These are phyloP conservation scores for Chionoecetes opilio DNA, from an alignment of 1,140 invertebrate species.

Conservation along the genomic window DNA sequence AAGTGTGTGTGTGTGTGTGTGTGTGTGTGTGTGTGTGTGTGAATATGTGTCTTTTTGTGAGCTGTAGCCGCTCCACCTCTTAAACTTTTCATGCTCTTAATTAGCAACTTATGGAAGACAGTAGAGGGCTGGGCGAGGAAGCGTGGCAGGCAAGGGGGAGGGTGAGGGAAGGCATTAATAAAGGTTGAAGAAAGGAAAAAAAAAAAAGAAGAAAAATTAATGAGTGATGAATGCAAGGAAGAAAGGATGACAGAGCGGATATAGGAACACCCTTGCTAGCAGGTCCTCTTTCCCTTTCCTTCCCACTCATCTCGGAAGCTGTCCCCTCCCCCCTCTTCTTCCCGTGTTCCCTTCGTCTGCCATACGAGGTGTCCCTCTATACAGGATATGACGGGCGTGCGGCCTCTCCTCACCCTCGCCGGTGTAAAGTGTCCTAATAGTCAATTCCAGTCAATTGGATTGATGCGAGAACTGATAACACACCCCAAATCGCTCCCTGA, in stretches of 20 bases:
- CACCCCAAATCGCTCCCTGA: conserved; percentile 61
- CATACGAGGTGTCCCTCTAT: neutral
- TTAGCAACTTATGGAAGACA: conserved; percentile 5
- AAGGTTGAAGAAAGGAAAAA: neutral
- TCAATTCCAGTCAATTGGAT: conserved; percentile 61
- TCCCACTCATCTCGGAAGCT: neutral
- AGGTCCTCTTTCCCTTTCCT: neutral
- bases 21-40: conserved; percentile 48
- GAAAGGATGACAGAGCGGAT: neutral
- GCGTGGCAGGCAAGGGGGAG: no score
- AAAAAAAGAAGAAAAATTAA: neutral
- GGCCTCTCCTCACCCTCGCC: neutral
- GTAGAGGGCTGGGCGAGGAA: neutral
- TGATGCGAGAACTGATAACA: conserved; percentile 63
- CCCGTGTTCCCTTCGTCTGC: neutral
- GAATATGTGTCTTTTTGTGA: conserved; percentile 48
- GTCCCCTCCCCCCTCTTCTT: neutral
- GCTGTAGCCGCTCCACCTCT: neutral
- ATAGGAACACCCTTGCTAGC: neutral
- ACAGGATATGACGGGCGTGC: neutral
- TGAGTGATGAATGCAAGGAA: neutral
- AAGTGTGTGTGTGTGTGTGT: conserved; percentile 54
- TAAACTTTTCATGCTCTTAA: neutral
- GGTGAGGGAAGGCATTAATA: no score
- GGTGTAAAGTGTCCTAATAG: conserved; percentile 69